These are phyloP conservation scores for Talpa occidentalis DNA, from an alignment of 2,113 vertebrate genomes.

Conservation along the genomic window DNA sequence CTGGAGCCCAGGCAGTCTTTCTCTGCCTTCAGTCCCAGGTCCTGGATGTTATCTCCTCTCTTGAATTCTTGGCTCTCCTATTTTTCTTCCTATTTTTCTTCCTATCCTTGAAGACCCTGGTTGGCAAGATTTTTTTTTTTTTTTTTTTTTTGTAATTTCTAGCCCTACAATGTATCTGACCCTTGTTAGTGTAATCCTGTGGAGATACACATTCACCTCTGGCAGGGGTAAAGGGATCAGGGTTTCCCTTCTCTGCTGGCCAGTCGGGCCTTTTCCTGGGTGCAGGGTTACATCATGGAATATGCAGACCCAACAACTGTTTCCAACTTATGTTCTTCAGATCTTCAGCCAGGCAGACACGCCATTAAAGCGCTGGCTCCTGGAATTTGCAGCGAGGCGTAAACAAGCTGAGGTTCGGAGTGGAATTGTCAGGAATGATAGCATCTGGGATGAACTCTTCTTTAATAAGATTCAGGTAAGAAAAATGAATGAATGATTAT, in stretches of 20 bases:
- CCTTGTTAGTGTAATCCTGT: background rate
- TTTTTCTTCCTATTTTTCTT: background rate
- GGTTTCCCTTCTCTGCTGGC: background rate
- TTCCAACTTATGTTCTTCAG: constrained; percentile 68
- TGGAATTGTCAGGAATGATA: constrained; percentile 89
- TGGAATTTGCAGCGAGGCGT: constrained; percentile 88
- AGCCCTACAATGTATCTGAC: background rate
- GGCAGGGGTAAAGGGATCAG: background rate
- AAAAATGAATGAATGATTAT: background rate
- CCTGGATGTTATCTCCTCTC: background rate
- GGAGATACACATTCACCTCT: background rate
- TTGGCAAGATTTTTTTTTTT: background rate
- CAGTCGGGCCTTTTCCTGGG: background rate
- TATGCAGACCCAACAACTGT: background rate
- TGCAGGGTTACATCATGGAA: background rate
- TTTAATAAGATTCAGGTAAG: constrained; percentile 91
- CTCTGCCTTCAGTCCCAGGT: background rate
- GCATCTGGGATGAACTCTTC: constrained; percentile 90
- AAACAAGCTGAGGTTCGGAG: constrained; percentile 89
- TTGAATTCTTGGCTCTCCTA: background rate
- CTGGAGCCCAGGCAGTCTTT: background rate
- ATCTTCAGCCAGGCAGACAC: constrained; percentile 91
- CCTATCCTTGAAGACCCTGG: background rate
- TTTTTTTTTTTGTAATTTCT: background rate
- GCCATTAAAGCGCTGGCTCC: constrained; percentile 88